phyloP scores from a whole-genome alignment of 2,113 vertebrate species.

The Menura novaehollandiae region DNA sequence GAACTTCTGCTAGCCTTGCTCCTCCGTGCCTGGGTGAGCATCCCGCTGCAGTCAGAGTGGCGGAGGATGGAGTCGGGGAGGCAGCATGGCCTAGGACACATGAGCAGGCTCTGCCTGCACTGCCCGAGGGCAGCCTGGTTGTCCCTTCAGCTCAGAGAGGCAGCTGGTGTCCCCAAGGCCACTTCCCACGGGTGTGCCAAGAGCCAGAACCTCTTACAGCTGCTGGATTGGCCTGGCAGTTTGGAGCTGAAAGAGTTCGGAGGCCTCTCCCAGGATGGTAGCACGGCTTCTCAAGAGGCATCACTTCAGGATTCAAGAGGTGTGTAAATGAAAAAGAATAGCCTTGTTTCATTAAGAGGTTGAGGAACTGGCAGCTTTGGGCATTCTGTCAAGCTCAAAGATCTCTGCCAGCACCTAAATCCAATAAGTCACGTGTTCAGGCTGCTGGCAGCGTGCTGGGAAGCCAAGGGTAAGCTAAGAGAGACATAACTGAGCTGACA shows the following conservation, averaged over 20 bases:
- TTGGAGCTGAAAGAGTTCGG: background rate
- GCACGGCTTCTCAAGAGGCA: background rate
- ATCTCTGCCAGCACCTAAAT: background rate
- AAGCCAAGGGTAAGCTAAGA: background rate
- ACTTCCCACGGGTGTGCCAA: background rate
- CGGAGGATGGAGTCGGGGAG: background rate
- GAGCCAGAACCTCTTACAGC: background rate
- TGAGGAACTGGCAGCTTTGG: background rate
- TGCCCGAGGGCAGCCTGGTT: background rate
- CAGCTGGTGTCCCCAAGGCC: background rate
- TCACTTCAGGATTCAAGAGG: background rate
- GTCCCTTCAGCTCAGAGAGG: background rate
- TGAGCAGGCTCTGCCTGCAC: background rate
- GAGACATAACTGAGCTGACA: background rate
- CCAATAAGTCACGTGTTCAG: fast-evolving
- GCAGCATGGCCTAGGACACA: background rate
- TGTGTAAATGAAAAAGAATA: background rate
- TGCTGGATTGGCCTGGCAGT: background rate
- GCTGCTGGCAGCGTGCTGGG: background rate
- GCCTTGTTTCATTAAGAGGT: background rate
- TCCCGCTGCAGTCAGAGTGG: fast-evolving
- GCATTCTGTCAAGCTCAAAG: background rate
- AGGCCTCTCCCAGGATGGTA: background rate
- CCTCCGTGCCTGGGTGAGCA: background rate
- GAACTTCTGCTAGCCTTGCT: background rate